Evolutionary conservation across 2,113 vertebrate genomes (phyloP).

Genomic region (Leptocoma aspasia): DNA sequence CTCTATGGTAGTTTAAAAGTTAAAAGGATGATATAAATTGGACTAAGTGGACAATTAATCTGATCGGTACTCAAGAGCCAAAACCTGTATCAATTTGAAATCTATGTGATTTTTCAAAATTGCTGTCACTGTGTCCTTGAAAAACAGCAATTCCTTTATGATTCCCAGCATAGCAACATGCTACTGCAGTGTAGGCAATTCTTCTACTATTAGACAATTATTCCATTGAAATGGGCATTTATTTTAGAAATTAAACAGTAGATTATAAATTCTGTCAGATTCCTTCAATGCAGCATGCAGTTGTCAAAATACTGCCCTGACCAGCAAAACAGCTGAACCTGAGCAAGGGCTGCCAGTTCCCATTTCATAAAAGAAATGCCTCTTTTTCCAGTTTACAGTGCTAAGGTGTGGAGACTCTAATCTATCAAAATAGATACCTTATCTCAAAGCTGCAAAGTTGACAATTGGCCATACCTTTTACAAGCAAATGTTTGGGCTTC

Average conservation of each 20-base stretch:
- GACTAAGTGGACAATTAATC: neutral
- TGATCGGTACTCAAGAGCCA: neutral
- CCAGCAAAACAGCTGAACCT: neutral
- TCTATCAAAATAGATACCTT: neutral
- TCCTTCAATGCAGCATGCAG: neutral
- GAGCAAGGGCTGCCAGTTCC: neutral
- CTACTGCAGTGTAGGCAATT: neutral
- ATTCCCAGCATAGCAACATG: neutral
- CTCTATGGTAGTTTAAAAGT: neutral
- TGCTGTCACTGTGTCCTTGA: neutral
- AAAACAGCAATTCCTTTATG: neutral
- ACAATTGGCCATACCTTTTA: neutral
- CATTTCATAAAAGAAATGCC: neutral
- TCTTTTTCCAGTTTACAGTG: neutral
- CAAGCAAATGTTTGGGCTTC: neutral
- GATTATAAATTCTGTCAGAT: neutral
- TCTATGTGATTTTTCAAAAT: neutral
- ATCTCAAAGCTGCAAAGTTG: neutral
- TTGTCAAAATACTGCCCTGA: neutral
- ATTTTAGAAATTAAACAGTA: neutral
- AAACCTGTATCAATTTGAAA: neutral
- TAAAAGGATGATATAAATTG: neutral
- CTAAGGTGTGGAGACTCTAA: neutral
- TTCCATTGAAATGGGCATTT: neutral
- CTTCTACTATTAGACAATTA: neutral